Percentiles rank a stretch among this genome's conserved stretches.
phyloP scores from a whole-genome alignment of 1,140 invertebrate genomes.

The Bombus soroeensis region DNA sequence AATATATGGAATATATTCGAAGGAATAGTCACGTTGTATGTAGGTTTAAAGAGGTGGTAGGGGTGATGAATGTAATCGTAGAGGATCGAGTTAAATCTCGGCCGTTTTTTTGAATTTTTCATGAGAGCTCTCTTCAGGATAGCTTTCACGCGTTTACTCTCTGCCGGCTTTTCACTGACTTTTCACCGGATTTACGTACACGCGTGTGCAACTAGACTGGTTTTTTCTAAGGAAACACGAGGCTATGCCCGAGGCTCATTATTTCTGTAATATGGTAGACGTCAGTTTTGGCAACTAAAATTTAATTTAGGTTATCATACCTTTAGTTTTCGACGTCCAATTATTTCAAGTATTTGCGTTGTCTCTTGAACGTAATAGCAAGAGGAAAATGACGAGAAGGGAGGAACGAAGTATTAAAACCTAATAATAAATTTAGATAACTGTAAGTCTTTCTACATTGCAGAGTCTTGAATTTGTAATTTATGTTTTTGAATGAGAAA shows the following conservation, averaged over 20 bases:
- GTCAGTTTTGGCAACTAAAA: not conserved
- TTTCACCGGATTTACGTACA: not conserved
- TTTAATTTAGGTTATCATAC: not conserved
- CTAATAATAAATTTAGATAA: no score
- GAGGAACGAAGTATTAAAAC: no score
- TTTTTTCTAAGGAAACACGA: not conserved
- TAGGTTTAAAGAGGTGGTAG: not conserved
- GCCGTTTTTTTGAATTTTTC: not conserved
- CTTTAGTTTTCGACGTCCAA: not conserved
- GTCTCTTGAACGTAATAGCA: no score
- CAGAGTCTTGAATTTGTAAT: no score
- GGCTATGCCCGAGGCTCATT: not conserved
- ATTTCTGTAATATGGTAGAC: not conserved
- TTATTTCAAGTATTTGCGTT: not conserved
- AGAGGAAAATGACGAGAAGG: not conserved
- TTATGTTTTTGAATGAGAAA: not conserved
- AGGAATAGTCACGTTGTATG: not conserved
- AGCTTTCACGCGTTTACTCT: not conserved
- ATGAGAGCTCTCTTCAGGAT: not conserved
- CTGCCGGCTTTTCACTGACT: not conserved
- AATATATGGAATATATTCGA: not conserved
- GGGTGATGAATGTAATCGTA: not conserved
- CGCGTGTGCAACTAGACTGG: not conserved
- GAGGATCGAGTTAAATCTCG: slow-evolving; percentile 16
- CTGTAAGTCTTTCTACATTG: no score